phyloP scores from a whole-genome alignment of 2,888 invertebrate species.

The Philonicus albiceps region DNA sequence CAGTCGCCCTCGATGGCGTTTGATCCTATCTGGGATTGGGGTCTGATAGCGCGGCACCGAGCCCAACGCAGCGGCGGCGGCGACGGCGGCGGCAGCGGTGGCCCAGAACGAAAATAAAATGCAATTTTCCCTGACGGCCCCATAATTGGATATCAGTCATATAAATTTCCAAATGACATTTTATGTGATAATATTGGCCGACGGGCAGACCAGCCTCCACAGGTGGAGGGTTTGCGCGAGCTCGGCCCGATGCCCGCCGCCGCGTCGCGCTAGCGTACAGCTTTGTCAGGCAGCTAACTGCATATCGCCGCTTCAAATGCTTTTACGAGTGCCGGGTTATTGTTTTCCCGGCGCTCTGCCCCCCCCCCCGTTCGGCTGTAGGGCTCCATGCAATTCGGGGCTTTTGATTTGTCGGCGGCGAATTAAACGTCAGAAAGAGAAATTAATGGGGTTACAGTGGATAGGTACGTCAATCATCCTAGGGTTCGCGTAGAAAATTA shows the following conservation, averaged over 20 bases:
- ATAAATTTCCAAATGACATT: slow-evolving; percentile 53
- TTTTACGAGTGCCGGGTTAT: background rate
- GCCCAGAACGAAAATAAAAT: slow-evolving; percentile 52
- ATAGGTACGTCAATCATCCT: slow-evolving; percentile 30
- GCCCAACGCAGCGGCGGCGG: slow-evolving; percentile 1
- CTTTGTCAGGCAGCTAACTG: slow-evolving; percentile 14
- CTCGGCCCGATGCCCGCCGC: background rate
- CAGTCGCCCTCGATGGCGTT: background rate
- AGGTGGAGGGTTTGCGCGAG: background rate
- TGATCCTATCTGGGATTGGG: background rate
- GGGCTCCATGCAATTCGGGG: background rate
- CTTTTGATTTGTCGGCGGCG: slow-evolving; percentile 39
- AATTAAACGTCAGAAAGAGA: slow-evolving; percentile 35
- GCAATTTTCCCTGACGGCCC: slow-evolving; percentile 52
- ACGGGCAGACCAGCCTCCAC: background rate
- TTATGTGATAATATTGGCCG: slow-evolving; percentile 51
- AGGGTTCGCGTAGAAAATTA: background rate
- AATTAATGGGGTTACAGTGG: slow-evolving; percentile 37
- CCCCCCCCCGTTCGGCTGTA: background rate
- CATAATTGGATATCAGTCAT: slow-evolving; percentile 54
- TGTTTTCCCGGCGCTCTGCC: slow-evolving; percentile 18
- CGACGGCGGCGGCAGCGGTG: slow-evolving; percentile 20
- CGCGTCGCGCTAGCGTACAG: background rate
- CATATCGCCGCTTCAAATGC: slow-evolving; percentile 25
- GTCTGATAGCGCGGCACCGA: background rate